These are phyloP conservation scores for Sebastes iracundus DNA, from an alignment of 2,797 vertebrate genomes.

Conservation along the genomic window DNA sequence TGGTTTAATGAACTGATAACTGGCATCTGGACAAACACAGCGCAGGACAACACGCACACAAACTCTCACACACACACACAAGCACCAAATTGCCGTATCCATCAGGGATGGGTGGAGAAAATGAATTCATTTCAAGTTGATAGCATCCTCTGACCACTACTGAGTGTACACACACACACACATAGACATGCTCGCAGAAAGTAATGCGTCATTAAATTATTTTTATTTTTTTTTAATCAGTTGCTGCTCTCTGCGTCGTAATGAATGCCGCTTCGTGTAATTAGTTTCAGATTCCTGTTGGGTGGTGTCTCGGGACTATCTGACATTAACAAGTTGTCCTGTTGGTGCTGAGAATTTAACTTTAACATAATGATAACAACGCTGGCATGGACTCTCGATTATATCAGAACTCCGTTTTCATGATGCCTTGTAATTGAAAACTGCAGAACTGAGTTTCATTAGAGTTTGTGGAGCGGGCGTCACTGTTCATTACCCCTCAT, in stretches of 20 bases:
- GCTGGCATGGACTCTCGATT: background rate
- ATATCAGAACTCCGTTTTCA: slow-evolving; percentile 22
- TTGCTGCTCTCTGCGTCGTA: slow-evolving; percentile 33
- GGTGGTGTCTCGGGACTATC: slow-evolving; percentile 23
- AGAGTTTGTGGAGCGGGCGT: slow-evolving; percentile 39
- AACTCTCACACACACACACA: background rate
- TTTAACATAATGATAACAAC: slow-evolving; percentile 21
- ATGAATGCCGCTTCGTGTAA: slow-evolving; percentile 53
- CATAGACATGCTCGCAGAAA: background rate
- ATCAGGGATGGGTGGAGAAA: slow-evolving; percentile 44
- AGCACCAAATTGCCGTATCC: slow-evolving; percentile 23
- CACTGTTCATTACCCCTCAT: slow-evolving; percentile 48
- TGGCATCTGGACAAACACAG: slow-evolving; percentile 64
- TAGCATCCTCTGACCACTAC: slow-evolving; percentile 36
- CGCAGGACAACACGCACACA: background rate
- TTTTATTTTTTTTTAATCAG: slow-evolving; percentile 36
- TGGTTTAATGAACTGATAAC: slow-evolving; percentile 73
- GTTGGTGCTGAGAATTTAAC: slow-evolving; percentile 36
- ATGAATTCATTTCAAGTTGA: slow-evolving; percentile 40
- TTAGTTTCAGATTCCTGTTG: slow-evolving; percentile 49
- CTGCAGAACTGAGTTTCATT: slow-evolving; percentile 47
- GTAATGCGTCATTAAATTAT: slow-evolving; percentile 38
- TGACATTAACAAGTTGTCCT: slow-evolving; percentile 57
- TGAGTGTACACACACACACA: background rate
- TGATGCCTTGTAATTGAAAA: slow-evolving; percentile 47